Base-by-base conservation (phyloP, 2,113 vertebrate species). In the Epinephelus cyanopodus region DNA sequence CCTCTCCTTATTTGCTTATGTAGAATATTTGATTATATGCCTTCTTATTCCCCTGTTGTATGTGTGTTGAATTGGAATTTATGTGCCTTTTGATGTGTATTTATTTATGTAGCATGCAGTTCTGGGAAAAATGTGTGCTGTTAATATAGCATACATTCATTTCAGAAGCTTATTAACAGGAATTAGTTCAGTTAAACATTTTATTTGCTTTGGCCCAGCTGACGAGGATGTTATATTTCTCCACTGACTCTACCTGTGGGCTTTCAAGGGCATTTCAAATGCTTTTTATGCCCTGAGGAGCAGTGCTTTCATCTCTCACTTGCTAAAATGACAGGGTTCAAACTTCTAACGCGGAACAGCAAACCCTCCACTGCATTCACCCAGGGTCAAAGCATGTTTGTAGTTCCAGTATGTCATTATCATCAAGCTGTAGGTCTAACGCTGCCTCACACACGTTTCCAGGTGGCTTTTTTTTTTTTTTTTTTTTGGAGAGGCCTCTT, bases 271-370 rank as follows among this genome's bases (percentile, higher is more conserved):
- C 65, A 74, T 86, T 84, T 78, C 56, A 63, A 42, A 78, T 7
- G 33, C 13, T 61, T 79, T 47, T 37, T 6, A 29, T 29, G 12
- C 83, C 83, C 58, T 0, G 37, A 50, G 77, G 70, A 68, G 74
- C 50, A 39, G 9, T 12, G 66, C 87, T 87, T 85, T 92, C 69
- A 89, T 84, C 78, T 73, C 66, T 47, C 54, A 62, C 81, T 67
- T 60, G 53, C 50, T 37, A 64, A 86, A 84, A 90, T 88, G 57
- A 85, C 85, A 82, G 80, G 74, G 71, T 70, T 74, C 3, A 60
- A 63, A 61, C 61, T 54, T 88, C 53, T 72, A 60, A 65, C 70
- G 37, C 7, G 39, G 65, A 75, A 54, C 0, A 21, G 7, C 47
- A 6, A 2, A 25, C 15, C n/a, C 62, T 42, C 56, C 64, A 48